Evolutionary conservation across 2,888 invertebrate species (phyloP).

Genomic region (Perizoma flavofasciatum): DNA sequence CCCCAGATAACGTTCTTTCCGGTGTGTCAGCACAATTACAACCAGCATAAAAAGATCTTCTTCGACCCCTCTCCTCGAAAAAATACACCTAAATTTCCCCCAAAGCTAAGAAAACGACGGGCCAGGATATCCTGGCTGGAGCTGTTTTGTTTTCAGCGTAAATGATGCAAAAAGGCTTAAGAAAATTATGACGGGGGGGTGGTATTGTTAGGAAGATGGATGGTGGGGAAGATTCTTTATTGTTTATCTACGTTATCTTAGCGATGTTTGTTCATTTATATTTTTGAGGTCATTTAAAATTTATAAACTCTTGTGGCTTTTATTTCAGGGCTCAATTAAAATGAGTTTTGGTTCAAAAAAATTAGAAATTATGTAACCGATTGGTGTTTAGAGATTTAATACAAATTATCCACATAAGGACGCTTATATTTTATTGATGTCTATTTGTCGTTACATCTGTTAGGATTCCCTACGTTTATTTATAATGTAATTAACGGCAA

Average conservation of each 20-base stretch:
- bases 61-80: slow-evolving; percentile 28
- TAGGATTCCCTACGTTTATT: too few relatives aligned
- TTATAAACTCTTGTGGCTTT: too few relatives aligned
- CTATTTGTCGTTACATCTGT: too few relatives aligned
- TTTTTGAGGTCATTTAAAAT: not conserved
- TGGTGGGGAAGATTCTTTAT: slow-evolving; percentile 44
- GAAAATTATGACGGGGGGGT: slow-evolving; percentile 49
- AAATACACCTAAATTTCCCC: slow-evolving; percentile 25
- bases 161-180: slow-evolving; percentile 57
- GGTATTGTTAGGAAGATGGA: slow-evolving; percentile 44
- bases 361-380: too few relatives aligned
- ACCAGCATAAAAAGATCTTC: slow-evolving; percentile 40
- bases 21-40: slow-evolving; percentile 45
- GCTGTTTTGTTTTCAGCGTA: slow-evolving; percentile 50
- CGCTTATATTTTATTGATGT: too few relatives aligned
- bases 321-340: too few relatives aligned
- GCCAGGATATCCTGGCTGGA: slow-evolving; percentile 47
- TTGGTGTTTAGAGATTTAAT: too few relatives aligned
- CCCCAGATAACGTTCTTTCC: slow-evolving; percentile 37
- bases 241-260: slow-evolving; percentile 27
- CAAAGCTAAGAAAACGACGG: slow-evolving; percentile 37
- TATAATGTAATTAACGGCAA: too few relatives aligned
- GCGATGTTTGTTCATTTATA: slow-evolving; percentile 35
- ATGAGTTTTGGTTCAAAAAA: too few relatives aligned
- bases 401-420: too few relatives aligned